phyloP scores from a whole-genome alignment of 2,888 invertebrate genomes.

The Tenthredo mesomela region DNA sequence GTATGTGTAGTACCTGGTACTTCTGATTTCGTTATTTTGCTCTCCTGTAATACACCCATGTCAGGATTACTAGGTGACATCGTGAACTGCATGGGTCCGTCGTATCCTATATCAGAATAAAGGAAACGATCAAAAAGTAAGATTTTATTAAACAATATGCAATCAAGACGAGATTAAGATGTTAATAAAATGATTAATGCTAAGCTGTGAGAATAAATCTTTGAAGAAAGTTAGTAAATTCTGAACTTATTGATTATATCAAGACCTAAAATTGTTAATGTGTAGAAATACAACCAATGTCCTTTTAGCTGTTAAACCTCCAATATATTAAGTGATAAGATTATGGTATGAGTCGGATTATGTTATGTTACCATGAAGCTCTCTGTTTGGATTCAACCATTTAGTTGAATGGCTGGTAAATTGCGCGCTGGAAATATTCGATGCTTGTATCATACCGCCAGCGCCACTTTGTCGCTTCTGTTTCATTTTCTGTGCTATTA shows the following conservation, averaged over 20 bases:
- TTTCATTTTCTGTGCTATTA: constrained; percentile 93
- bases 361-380: constrained; percentile 83
- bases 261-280: not conserved
- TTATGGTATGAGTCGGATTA: constrained; percentile 42
- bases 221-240: not conserved
- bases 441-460: constrained; percentile 92
- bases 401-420: constrained; percentile 85
- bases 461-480: constrained; percentile 89
- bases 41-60: constrained; percentile 70
- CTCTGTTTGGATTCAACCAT: constrained; percentile 82
- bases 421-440: constrained; percentile 87
- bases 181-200: not conserved
- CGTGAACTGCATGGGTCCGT: constrained; percentile 92
- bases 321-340: constrained; percentile 32
- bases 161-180: not conserved
- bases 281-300: not conserved
- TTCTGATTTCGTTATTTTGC: constrained; percentile 70
- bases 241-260: constrained; percentile 33
- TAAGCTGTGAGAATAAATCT: constrained; percentile 31
- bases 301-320: not conserved
- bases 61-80: constrained; percentile 91
- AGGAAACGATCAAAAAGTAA: not conserved
- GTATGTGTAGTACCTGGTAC: constrained; percentile 65
- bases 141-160: not conserved
- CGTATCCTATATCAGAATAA: constrained; percentile 83